These are phyloP conservation scores for Rotaria sp. DNA, from an alignment of 2,888 invertebrate species.

Conservation along the genomic window DNA sequence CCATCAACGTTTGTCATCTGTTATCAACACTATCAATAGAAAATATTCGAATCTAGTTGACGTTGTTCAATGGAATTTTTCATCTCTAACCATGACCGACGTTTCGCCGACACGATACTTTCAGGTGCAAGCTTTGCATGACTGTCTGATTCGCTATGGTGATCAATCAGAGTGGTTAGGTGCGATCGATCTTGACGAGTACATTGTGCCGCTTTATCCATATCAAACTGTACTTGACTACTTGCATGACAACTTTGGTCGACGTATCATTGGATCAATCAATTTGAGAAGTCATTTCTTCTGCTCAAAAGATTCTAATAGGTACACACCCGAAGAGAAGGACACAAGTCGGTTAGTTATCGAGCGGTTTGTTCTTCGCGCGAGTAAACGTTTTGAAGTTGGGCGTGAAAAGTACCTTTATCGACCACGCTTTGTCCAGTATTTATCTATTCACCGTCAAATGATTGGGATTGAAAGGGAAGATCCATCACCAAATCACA, in stretches of 20 bases:
- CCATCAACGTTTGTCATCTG: no score
- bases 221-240: background rate
- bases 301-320: background rate
- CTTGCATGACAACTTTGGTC: background rate
- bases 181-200: background rate
- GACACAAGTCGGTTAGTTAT: background rate
- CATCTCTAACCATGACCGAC: background rate
- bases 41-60: background rate
- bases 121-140: background rate
- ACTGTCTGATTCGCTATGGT: background rate
- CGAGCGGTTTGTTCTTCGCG: background rate
- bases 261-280: background rate
- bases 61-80: constrained; percentile 17
- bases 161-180: constrained; percentile 22
- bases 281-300: background rate
- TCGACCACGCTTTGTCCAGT: background rate
- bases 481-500: background rate
- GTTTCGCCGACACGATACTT: background rate
- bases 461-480: background rate
- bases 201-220: background rate
- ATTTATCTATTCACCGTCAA: background rate
- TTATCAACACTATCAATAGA: background rate
- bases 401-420: background rate
- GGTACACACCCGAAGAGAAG: background rate
- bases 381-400: background rate